Evolutionary conservation across 2,113 vertebrate species (phyloP), one percentile per base, ranked within the genome.

Genomic region (Addax nasomaculatus): DNA sequence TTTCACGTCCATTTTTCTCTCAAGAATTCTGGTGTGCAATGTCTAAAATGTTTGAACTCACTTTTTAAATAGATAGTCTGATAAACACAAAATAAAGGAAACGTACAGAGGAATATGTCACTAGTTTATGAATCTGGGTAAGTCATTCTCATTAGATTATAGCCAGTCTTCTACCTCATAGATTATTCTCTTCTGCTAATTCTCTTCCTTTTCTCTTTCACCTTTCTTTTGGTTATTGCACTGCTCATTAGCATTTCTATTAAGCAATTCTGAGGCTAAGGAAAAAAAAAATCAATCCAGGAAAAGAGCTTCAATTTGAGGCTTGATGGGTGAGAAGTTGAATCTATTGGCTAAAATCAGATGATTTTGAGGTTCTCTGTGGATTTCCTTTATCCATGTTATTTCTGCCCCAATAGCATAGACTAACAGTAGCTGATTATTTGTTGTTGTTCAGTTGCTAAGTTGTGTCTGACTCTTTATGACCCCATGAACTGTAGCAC

Each of bases 171-270:
- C 45, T 51, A 25, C 51, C 36, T 70, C 49, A 6, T 55, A 23
- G 87, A 67, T 88, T 57, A 47, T 30, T 90, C 53, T 91, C 45
- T 81, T 93, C 64, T 90, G 27, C 93, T 53, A 53, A 83, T 85
- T 85, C 43, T 92, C 53, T 36, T 33, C 16, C 78, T 64, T 95
- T 86, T 87, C 80, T 95, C 53, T 60, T 79, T 78, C 14, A 76
- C 14, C 58, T 4, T 96, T 58, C 13, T 33, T 93, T 95, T 89
- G 36, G 36, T 97, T 96, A 85, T 96, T 96, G 90, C 55, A 39
- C 39, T 93, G 36, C 51, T 97, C 94, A 97, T 96, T 97, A 97
- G 81, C 95, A 90, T 96, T 98, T 93, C 90, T 97, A 95, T 97
- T 93, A 98, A 90, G 95, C 89, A 70, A 12, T 73, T 64, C 85